These are phyloP conservation scores for Papilio helenus DNA, from an alignment of 1,140 invertebrate genomes.

Conservation along the genomic window DNA sequence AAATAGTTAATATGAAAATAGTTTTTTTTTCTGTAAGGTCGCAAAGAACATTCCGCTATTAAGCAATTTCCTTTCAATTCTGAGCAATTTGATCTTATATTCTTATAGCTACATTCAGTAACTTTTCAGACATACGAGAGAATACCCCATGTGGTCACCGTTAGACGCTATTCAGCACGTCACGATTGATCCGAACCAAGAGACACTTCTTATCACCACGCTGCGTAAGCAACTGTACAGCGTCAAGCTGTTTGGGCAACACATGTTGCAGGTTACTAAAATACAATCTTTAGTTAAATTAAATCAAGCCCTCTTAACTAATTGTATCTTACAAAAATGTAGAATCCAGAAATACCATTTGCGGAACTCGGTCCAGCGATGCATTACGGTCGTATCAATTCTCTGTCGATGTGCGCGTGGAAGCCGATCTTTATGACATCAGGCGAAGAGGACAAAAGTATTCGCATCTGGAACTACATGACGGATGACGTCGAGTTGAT, in stretches of 20 bases:
- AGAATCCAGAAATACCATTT: constrained; percentile 80
- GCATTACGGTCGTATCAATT: constrained; percentile 91
- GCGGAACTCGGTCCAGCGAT: constrained; percentile 87
- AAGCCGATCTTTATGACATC: constrained; percentile 95
- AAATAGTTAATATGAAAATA: too few relatives aligned
- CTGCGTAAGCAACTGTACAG: constrained; percentile 86
- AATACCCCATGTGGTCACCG: constrained; percentile 71
- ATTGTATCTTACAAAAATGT: constrained; percentile 35
- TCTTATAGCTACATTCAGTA: neutral
- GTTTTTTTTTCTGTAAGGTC: neutral
- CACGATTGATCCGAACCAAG: constrained; percentile 82
- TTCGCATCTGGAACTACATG: constrained; percentile 96
- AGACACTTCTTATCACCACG: constrained; percentile 85
- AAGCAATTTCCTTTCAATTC: too few relatives aligned
- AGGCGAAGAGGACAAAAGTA: constrained; percentile 90
- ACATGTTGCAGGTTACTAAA: constrained; percentile 74
- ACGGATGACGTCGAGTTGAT: constrained; percentile 89
- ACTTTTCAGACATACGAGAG: constrained; percentile 68
- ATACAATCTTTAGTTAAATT: neutral
- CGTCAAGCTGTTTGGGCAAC: constrained; percentile 83
- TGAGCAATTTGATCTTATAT: neutral
- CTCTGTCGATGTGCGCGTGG: constrained; percentile 92
- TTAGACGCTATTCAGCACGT: constrained; percentile 84
- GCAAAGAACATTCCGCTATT: too few relatives aligned
- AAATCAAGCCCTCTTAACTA: neutral